Evolutionary conservation across 1,140 invertebrate genomes (phyloP).

Genomic region (Musca vetustissima): DNA sequence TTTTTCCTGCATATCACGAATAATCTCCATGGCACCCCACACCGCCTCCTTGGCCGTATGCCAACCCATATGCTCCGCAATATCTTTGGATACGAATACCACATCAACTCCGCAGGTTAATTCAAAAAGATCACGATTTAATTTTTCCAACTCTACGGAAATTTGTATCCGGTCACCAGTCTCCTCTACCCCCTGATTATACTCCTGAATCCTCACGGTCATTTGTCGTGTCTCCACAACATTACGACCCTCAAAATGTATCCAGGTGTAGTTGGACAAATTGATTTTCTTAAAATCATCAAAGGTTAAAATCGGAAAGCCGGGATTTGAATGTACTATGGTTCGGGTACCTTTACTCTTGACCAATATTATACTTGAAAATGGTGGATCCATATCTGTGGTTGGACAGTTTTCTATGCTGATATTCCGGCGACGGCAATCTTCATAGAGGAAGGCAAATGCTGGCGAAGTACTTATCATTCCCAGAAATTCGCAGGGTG

Average conservation of each 20-base stretch:
- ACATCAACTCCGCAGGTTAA: constrained; percentile 63
- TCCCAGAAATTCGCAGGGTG: constrained; percentile 62
- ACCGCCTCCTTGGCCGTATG: constrained; percentile 38
- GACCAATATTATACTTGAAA: constrained; percentile 60
- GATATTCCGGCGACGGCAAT: constrained; percentile 61
- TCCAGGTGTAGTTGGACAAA: constrained; percentile 65
- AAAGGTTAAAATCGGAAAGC: constrained; percentile 62
- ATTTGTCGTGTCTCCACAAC: constrained; percentile 60
- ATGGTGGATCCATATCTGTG: constrained; percentile 49
- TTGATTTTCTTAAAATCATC: constrained; percentile 63
- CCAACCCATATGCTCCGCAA: constrained; percentile 53
- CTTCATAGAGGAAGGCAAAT: constrained; percentile 59
- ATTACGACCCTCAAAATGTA: constrained; percentile 72
- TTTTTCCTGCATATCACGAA: not conserved
- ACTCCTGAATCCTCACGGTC: constrained; percentile 61
- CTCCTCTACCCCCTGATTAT: constrained; percentile 55
- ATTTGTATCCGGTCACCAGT: constrained; percentile 61
- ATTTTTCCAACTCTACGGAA: constrained; percentile 68
- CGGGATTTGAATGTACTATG: constrained; percentile 64
- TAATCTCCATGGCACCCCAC: constrained; percentile 13
- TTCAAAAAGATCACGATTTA: constrained; percentile 53
- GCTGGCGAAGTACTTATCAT: constrained; percentile 55
- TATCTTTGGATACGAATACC: constrained; percentile 68
- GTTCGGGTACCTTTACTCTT: constrained; percentile 61
- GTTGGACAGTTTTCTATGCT: constrained; percentile 58